Base-by-base conservation (phyloP, 2,797 vertebrate species). In the Phrynocephalus forsythii region DNA sequence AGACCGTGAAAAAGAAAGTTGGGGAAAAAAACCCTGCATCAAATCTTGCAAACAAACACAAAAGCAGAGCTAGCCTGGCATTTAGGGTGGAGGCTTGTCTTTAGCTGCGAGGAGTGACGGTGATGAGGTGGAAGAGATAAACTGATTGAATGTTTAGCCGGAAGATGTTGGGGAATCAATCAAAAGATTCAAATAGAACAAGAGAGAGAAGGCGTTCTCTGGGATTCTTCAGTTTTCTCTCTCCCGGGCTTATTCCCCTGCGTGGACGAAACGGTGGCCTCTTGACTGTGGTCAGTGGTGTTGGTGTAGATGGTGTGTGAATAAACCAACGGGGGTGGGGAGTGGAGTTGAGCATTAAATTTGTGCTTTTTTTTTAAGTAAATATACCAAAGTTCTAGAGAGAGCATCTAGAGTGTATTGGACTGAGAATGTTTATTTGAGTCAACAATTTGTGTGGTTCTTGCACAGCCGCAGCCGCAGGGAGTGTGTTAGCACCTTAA, bases 81-180 rank as follows among this genome's bases (percentile, higher is more conserved):
- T 94, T 30, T 5, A 71, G 52, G 52, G 13, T 11, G 97, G 96
- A 96, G 4, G 96, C 97, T 97, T 97, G 96, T 95, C 96, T 97
- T 97, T 97, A 96, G 97, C 97, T 97, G 97, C 96, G 97, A 97
- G 96, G 95, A 97, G 96, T 97, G 98, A 98, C 96, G 96, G 96
- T 98, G 97, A 98, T 97, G 97, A 97, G 98, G 97, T 97, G 96
- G 97, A 92, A 91, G 93, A 97, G 98, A 97, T 97, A 97, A 98
- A 97, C 97, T 97, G 97, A 97, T 96, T 96, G 96, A 98, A 97
- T 96, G 97, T 95, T 96, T 97, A 97, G 96, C 97, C 96, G 96
- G 95, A 96, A 97, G 97, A 97, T 97, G 97, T 96, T 95, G 95
- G 96, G 16, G 96, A 97, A 96, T 96, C 95, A 97, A 96, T 97